Base-by-base conservation (phyloP, 2,888 invertebrate species). In the Elmis aenea region DNA sequence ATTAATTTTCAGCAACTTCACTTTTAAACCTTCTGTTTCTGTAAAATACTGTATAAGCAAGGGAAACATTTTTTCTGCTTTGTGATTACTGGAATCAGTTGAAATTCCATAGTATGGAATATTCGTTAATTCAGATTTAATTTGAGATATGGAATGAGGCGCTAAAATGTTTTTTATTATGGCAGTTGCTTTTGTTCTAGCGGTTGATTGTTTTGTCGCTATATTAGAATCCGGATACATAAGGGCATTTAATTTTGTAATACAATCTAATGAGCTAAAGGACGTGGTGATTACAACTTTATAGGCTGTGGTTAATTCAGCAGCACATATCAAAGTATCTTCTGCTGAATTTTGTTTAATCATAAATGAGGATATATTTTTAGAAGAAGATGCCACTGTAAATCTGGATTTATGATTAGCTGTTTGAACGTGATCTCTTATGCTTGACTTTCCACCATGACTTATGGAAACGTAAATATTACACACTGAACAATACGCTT, bases 151-250 rank as follows among this genome's bases (percentile, higher is more conserved):
- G 8, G 16, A 29, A 10, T 23, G 25, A 13, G 21, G 26, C 1
- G 38, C 32, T 2, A 38, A 11, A n/a, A 27, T 27, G 11, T 27
- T 26, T 14, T 26, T 38, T 3, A 38, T 11, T 9, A 38, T 38
- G 11, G 27, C 38, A n/a, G 27, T 28, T n/a, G 33, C 33, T 10
- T 38, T 38, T 6, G 38, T 38, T 33, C 38, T 38, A 2, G 33
- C 33, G 9, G 33, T 28, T 1, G 33, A 13, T 25, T 28, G 28
- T 13, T 33, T 33, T n/a, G 23, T 4, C 2, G 28, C 38, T 13
- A 38, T 31, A 9, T 26, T 31, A 11, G 37, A 37, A 11, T 26
- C 37, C 2, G 32, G 14, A 15, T 24, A 38, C 28, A 38, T 27
- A 2, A 26, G 2, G 3, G 33, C 23, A 33, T 28, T 33, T n/a